Evolutionary conservation across 2,113 vertebrate genomes (phyloP), one percentile per base, ranked within the genome.

Genomic region (Nothoprocta pentlandii): DNA sequence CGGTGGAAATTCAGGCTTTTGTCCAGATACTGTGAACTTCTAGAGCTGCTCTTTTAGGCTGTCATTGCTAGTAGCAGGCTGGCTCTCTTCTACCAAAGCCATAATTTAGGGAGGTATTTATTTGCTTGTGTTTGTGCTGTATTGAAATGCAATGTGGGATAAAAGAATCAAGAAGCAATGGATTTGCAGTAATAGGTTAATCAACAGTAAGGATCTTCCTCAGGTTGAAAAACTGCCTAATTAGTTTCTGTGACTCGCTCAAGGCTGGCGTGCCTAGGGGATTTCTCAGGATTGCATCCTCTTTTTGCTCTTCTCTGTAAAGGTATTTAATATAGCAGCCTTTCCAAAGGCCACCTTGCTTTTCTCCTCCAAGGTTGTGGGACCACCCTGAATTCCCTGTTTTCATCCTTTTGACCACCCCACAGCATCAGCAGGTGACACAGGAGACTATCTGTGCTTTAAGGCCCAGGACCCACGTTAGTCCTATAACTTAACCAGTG

Each of bases 401-500:
- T 53, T 44, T 41, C 34, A 4, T 39, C 9, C 51, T 34, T 3
- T n/a, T 66, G 68, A n/a, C 51, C 47, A 10, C 47, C 3, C 17
- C 25, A 15, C 15, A 34, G 56, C 22, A 7, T 9, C 9, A 3
- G 0, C 34, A 62, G 71, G 25, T 75, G 46, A 8, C 1, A 1
- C 28, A 56, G 85, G 69, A 51, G 46, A 46, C 16, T 70, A 21
- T 34, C 81, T 61, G 10, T 16, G 39, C 56, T 25, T 19, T 11
- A 6, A n/a, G 19, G 58, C 34, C 47, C 36, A 4, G 3, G 80
- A 15, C 28, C 2, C 0, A 2, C 1, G 0, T 16, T 70, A 0
- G 0, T 36, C 49, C 54, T 1, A 0, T 30, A n/a, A 0, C 56
- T 86, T 61, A 49, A 53, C 71, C 39, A 2, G 0, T 23, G 6